Conservation (phyloP, 2,888 invertebrate genomes). For the Odontothrips loti region DNA sequence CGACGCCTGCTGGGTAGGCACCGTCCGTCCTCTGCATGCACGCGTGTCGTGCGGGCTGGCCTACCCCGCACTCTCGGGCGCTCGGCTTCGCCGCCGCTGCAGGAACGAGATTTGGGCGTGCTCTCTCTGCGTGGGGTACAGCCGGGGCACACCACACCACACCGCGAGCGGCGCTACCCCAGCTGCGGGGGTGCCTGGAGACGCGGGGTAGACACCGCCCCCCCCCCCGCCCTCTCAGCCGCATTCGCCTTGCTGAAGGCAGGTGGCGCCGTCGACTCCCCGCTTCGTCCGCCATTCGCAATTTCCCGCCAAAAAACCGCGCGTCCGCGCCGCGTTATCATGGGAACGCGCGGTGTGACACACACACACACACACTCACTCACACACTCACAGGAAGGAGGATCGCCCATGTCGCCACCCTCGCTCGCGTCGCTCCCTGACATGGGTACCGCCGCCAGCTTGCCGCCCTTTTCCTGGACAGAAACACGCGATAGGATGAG, state of each 20-base stretch:
- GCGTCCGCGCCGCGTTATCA: background rate
- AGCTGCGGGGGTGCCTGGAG: background rate
- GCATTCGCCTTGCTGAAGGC: background rate
- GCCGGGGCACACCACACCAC: no score
- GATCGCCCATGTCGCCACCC: background rate
- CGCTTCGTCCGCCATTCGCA: background rate
- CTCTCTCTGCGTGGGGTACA: no score
- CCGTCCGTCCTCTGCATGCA: no score
- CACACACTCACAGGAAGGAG: background rate
- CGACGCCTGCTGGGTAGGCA: no score
- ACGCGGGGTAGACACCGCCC: background rate
- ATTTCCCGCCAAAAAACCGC: background rate
- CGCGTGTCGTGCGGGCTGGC: no score
- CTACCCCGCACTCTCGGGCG: no score
- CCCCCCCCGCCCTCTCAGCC: background rate
- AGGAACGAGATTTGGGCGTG: no score
- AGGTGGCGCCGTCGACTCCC: no score
- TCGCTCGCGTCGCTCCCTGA: background rate
- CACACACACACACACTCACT: background rate
- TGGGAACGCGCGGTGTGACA: background rate
- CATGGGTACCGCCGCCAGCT: conserved; percentile 6
- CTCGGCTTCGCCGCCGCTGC: no score
- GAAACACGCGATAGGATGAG: no score
- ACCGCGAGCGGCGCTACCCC: background rate
- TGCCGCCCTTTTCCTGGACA: background rate